Conservation (phyloP, 1,140 invertebrate species). For the Penaeus vannamei region DNA sequence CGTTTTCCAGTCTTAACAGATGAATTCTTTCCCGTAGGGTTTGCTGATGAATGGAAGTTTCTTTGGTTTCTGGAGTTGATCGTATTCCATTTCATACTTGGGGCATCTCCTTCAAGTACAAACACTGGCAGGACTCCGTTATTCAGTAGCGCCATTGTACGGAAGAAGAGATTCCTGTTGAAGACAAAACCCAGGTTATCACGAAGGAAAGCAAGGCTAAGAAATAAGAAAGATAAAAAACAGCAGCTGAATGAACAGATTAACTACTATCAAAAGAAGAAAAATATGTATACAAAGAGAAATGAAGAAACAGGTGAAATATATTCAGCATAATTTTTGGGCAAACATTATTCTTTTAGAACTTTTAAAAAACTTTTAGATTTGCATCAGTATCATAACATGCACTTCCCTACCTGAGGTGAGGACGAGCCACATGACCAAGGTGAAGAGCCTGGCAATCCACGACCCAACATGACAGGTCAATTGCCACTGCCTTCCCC, state of each 20-base stretch:
- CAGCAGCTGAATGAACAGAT: too few relatives aligned
- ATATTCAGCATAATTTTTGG: background rate
- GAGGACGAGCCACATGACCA: conserved; percentile 51
- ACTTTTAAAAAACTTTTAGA: background rate
- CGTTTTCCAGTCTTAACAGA: conserved; percentile 42
- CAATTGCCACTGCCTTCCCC: conserved; percentile 58
- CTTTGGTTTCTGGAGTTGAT: conserved; percentile 53
- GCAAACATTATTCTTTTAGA: background rate
- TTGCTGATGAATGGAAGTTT: conserved; percentile 9
- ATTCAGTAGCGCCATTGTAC: conserved; percentile 47
- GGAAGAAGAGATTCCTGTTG: conserved; percentile 61
- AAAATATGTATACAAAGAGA: background rate
- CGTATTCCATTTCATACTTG: conserved; percentile 54
- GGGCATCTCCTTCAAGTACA: conserved; percentile 59
- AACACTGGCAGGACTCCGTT: conserved; percentile 62
- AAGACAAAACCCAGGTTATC: background rate
- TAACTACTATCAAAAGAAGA: too few relatives aligned
- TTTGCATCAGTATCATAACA: background rate
- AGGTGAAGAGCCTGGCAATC: conserved; percentile 47
- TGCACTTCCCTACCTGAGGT: conserved; percentile 47
- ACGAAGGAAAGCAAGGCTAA: too few relatives aligned
- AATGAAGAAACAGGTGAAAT: background rate
- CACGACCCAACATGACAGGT: conserved; percentile 58
- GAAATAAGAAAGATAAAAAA: too few relatives aligned
- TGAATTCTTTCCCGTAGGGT: conserved; percentile 8